Evolutionary conservation across 1,140 invertebrate species (phyloP).

Genomic region (Euborellia annulipes): DNA sequence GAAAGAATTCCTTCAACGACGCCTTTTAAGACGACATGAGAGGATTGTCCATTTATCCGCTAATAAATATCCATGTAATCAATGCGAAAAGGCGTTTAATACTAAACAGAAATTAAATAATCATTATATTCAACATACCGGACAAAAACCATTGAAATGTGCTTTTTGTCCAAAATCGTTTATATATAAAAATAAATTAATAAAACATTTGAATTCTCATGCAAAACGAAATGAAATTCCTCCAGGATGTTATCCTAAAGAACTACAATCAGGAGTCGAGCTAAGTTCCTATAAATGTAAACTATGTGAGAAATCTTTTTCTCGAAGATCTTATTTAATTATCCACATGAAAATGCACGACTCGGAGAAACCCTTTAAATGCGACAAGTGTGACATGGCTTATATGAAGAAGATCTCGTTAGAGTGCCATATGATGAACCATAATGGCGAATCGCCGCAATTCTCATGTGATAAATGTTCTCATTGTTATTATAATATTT

Average conservation of each 20-base stretch:
- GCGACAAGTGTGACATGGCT: slow-evolving; percentile 1
- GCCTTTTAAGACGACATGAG: slow-evolving; percentile 6
- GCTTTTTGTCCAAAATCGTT: slow-evolving; percentile 8
- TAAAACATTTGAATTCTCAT: slow-evolving; percentile 7
- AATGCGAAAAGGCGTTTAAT: slow-evolving; percentile 9
- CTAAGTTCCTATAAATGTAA: slow-evolving; percentile 6
- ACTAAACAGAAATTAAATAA: slow-evolving; percentile 8
- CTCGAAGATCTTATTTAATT: slow-evolving; percentile 1
- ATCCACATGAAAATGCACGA: slow-evolving; percentile 9
- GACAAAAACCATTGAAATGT: slow-evolving; percentile 7
- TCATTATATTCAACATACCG: slow-evolving; percentile 8
- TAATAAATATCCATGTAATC: slow-evolving; percentile 7
- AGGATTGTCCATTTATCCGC: slow-evolving; percentile 4
- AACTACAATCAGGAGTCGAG: slow-evolving; percentile 3
- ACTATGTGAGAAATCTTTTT: slow-evolving; percentile 3
- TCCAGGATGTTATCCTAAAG: slow-evolving; percentile 6
- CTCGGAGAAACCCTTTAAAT: slow-evolving; percentile 6
- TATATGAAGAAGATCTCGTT: slow-evolving; percentile 10
- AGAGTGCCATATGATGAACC: slow-evolving; percentile 8
- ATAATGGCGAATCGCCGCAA: slow-evolving; percentile 5
- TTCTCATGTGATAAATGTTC: slow-evolving; percentile 8
- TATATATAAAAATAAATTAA: slow-evolving; percentile 7
- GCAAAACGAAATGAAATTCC: slow-evolving; percentile 6
- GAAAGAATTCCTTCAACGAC: slow-evolving; percentile 7
- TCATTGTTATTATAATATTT: slow-evolving; percentile 7